Evolutionary conservation across 2,113 vertebrate genomes (phyloP), one percentile per base, ranked within the genome.

Genomic region (Maccullochella peelii): DNA sequence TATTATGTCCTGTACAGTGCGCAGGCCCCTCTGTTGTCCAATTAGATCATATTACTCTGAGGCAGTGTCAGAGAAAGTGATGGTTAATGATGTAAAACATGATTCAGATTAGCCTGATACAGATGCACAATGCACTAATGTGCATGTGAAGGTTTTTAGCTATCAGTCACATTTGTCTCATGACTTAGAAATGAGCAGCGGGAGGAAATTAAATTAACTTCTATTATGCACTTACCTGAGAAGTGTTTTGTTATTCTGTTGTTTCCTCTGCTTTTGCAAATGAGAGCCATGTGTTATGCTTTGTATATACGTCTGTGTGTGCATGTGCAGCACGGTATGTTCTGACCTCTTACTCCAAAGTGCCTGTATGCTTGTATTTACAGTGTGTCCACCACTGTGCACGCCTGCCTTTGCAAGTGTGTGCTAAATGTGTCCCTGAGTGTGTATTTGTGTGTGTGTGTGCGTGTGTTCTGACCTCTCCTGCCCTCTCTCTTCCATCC

Each of bases 381-480:
- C 71, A 73, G 44, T 62, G 57, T 10, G 54, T 61, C 62, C 42
- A 2, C 49, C 25, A 3, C 14, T 1, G 21, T 69, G 72, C 57
- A 38, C n/a, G 33, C 21, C 71, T 55, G 76, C 49, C 49, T 75
- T 18, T 63, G 36, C 14, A 12, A 70, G 50, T 15, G 66, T 67
- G 79, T 65, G 52, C 71, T 70, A 36, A 67, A 57, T 75, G 50
- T 71, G 70, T 86, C 54, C 50, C 77, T 38, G 49, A 50, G 71
- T 79, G 33, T 89, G 57, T 49, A 33, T 58, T 14, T 38, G 38
- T 38, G 38, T 5, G 38, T 38, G 38, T 38, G 49, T 68, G 55
- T 70, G 82, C 91, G 89, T 85, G 73, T 86, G 83, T 91, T 84
- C 87, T 93, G 92, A 92, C 92, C 91, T 79, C 72, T 76, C 81